These are phyloP conservation scores for Synanthedon myopaeformis DNA, from an alignment of 2,888 invertebrate genomes.

Conservation along the genomic window DNA sequence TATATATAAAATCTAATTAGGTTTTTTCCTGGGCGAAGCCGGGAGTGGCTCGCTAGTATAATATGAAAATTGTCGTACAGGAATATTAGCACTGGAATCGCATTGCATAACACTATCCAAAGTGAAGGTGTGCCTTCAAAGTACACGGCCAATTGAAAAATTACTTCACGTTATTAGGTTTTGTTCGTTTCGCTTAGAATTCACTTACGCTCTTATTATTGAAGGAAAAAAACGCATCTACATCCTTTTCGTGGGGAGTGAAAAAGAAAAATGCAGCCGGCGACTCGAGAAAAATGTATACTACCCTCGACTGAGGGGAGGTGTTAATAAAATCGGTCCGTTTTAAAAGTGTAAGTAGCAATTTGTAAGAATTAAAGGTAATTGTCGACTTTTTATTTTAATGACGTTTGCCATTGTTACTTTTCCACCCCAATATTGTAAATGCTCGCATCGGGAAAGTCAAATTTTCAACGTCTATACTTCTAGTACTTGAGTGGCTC, in stretches of 20 bases:
- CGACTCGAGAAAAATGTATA: slow-evolving; percentile 42
- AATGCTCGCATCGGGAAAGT: too few species aligned
- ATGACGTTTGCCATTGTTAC: neutral
- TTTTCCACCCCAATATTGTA: neutral
- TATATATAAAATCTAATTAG: too few species aligned
- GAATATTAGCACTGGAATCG: too few species aligned
- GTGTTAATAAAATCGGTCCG: slow-evolving; percentile 41
- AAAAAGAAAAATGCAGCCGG: slow-evolving; percentile 24
- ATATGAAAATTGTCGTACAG: too few species aligned
- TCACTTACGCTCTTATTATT: slow-evolving; percentile 45
- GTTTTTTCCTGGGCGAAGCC: too few species aligned
- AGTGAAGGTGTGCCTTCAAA: slow-evolving; percentile 19
- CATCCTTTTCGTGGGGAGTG: neutral
- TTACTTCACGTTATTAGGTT: slow-evolving; percentile 64
- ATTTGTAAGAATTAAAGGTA: slow-evolving; percentile 38
- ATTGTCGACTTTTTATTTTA: slow-evolving; percentile 7
- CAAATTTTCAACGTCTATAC: too few species aligned
- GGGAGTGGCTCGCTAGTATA: too few species aligned
- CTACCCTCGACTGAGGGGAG: slow-evolving; percentile 25
- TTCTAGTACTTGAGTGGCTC: too few species aligned
- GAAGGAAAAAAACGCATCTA: slow-evolving; percentile 20
- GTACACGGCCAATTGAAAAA: slow-evolving; percentile 64
- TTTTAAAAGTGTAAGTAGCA: slow-evolving; percentile 34
- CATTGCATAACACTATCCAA: slow-evolving; percentile 21
- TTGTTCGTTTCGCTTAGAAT: slow-evolving; percentile 28